These are phyloP conservation scores for Eudasyphora cyanicolor DNA, from an alignment of 2,888 invertebrate species.

Conservation along the genomic window DNA sequence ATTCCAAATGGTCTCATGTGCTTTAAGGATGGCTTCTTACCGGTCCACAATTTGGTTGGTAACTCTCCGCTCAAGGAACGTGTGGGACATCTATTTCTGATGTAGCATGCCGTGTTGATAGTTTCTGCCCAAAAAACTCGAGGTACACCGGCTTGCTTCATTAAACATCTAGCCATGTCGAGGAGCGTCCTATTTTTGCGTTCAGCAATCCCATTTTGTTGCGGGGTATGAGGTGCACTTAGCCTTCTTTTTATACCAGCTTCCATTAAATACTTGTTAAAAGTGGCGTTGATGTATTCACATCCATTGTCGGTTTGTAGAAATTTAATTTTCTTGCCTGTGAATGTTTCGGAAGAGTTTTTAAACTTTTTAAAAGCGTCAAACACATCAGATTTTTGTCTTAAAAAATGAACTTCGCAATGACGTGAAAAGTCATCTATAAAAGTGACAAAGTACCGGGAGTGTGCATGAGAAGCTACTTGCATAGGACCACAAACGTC, in stretches of 20 bases:
- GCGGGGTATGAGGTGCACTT: constrained; percentile 59
- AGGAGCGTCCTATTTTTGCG: constrained; percentile 63
- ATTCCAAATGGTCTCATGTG: constrained; percentile 49
- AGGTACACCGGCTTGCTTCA: background rate
- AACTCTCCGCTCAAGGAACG: background rate
- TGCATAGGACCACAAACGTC: constrained; percentile 41
- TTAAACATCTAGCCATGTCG: constrained; percentile 31
- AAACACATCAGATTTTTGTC: constrained; percentile 49
- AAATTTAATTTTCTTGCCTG: constrained; percentile 3
- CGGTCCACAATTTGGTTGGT: constrained; percentile 33
- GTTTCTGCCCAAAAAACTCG: no score
- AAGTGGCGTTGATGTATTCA: constrained; percentile 59
- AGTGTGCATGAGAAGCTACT: background rate
- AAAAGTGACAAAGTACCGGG: constrained; percentile 43
- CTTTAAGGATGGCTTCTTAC: constrained; percentile 44
- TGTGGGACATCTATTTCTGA: no score
- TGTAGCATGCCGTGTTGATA: no score
- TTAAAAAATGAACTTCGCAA: constrained; percentile 49
- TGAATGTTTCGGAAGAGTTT: background rate
- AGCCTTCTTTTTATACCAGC: no score
- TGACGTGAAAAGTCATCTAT: constrained; percentile 40
- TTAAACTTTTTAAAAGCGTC: background rate
- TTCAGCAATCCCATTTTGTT: constrained; percentile 65
- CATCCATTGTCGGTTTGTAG: constrained; percentile 56
- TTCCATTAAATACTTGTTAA: constrained; percentile 47